These are phyloP conservation scores for Coptodon bakossiorum DNA, from an alignment of 2,113 vertebrate species.

Conservation along the genomic window DNA sequence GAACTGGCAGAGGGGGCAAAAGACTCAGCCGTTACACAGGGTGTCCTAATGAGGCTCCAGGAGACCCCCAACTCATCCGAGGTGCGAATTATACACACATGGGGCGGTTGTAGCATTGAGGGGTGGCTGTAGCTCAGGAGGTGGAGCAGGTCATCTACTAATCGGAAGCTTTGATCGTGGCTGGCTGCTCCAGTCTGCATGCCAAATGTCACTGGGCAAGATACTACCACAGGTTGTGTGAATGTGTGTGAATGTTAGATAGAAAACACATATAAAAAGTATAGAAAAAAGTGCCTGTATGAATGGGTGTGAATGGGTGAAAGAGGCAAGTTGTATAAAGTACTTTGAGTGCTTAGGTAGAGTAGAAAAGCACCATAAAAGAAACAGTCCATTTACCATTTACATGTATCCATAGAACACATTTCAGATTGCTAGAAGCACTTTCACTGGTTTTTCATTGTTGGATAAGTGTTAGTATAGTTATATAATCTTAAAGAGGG, in stretches of 20 bases:
- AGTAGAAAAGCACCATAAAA: neutral
- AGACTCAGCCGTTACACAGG: slow-evolving; percentile 80
- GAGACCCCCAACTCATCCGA: slow-evolving; percentile 78
- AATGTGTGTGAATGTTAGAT: neutral
- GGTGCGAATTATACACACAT: slow-evolving; percentile 50
- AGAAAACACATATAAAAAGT: neutral
- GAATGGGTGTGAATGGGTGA: neutral
- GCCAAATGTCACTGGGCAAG: neutral
- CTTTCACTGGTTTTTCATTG: neutral
- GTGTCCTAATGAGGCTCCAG: slow-evolving; percentile 81
- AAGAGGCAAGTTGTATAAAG: neutral
- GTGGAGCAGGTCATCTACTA: neutral
- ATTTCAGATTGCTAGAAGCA: neutral
- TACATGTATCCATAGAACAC: neutral
- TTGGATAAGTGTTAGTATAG: neutral
- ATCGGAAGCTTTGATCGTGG: neutral
- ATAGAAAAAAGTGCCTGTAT: neutral
- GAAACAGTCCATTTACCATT: neutral
- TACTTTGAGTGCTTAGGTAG: neutral
- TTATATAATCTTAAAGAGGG: neutral
- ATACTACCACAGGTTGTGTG: neutral
- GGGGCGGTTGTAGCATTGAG: neutral
- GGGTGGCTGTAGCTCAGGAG: neutral
- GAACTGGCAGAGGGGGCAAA: slow-evolving; percentile 73
- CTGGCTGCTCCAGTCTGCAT: neutral